Evolutionary conservation across 2,797 vertebrate genomes (phyloP).

Genomic region (Lacerta bilineata): DNA sequence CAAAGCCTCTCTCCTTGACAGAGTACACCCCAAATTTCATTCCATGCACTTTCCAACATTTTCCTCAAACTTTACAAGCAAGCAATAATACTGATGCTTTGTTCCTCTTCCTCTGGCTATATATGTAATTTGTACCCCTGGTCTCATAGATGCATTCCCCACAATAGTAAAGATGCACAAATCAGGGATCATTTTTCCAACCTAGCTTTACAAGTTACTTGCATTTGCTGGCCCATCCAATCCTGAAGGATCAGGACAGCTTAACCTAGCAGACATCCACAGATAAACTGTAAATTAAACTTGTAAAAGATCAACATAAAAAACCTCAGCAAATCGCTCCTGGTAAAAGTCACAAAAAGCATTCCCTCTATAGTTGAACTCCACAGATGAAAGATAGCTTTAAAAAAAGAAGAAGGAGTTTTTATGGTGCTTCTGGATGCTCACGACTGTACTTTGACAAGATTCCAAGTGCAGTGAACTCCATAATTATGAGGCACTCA

Average conservation of each 20-base stretch:
- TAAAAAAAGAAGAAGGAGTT: background rate
- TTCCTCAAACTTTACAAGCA: background rate
- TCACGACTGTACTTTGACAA: background rate
- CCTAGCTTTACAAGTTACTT: background rate
- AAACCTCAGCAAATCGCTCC: background rate
- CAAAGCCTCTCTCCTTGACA: background rate
- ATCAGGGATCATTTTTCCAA: background rate
- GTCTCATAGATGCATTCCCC: background rate
- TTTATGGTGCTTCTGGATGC: background rate
- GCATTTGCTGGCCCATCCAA: background rate
- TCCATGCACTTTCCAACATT: background rate
- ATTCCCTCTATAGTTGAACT: background rate
- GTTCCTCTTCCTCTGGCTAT: background rate
- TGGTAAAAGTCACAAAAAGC: background rate
- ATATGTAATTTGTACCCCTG: background rate
- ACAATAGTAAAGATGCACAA: background rate
- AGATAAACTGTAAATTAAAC: background rate
- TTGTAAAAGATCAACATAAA: background rate
- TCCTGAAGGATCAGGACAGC: background rate
- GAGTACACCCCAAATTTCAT: background rate
- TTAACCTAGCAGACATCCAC: background rate
- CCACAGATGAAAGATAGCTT: background rate
- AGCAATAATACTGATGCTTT: background rate
- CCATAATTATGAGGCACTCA: background rate
- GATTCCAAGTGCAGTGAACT: background rate